Evolutionary conservation across 2,888 invertebrate species (phyloP).

Genomic region (Marasmarcha lunaedactyla): DNA sequence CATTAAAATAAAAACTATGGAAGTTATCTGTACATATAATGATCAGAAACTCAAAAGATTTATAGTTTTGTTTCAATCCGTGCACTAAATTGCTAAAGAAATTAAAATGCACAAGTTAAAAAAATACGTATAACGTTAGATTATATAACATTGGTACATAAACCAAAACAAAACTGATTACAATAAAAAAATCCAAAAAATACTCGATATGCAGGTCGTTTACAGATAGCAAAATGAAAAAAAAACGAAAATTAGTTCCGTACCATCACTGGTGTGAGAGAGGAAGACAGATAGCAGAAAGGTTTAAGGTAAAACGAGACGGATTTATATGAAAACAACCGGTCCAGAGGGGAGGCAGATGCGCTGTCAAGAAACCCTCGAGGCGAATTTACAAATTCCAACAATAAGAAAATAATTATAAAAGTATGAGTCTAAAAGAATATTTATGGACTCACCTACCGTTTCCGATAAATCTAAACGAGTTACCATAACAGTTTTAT

Average conservation of each 20-base stretch:
- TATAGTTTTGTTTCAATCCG: too few species aligned
- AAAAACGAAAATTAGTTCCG: slow-evolving; percentile 60
- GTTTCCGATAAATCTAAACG: slow-evolving; percentile 14
- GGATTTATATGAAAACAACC: slow-evolving; percentile 51
- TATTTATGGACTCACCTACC: slow-evolving; percentile 1
- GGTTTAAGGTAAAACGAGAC: background rate
- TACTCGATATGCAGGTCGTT: slow-evolving; percentile 30
- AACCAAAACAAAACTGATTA: too few species aligned
- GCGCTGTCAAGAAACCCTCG: slow-evolving; percentile 50
- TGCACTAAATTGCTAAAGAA: too few species aligned
- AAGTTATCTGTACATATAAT: too few species aligned
- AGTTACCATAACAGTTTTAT: slow-evolving; percentile 9
- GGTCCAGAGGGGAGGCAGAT: slow-evolving; percentile 62
- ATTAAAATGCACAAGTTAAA: too few species aligned
- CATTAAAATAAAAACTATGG: too few species aligned
- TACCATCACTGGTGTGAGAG: slow-evolving; percentile 35
- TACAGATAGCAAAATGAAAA: slow-evolving; percentile 36
- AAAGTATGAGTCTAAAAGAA: background rate
- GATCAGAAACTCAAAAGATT: too few species aligned
- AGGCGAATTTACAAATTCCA: slow-evolving; percentile 50
- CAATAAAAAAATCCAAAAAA: slow-evolving; percentile 24
- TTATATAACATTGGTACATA: too few species aligned
- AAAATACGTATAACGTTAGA: too few species aligned
- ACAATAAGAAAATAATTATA: slow-evolving; percentile 46
- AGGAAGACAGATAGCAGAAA: slow-evolving; percentile 18